Conservation (phyloP, 2,797 vertebrate species). For the Cyclopterus lumpus region DNA sequence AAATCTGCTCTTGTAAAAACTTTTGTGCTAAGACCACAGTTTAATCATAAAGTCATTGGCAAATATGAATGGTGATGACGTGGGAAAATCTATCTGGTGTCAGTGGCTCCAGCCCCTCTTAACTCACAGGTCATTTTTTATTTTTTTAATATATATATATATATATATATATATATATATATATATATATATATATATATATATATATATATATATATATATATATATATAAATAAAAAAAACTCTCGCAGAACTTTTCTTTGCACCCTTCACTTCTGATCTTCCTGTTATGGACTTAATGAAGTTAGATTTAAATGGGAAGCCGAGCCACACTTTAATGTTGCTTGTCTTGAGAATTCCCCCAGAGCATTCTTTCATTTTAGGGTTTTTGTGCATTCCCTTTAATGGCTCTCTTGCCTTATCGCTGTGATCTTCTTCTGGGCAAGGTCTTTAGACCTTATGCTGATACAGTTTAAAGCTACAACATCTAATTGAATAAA, state of each 20-base stretch:
- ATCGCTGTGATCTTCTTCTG: neutral
- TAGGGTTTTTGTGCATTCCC: conserved; percentile 38
- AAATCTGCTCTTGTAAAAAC: too few relatives aligned
- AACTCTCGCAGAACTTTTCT: conserved; percentile 14
- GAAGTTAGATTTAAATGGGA: conserved; percentile 51
- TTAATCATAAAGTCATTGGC: too few relatives aligned
- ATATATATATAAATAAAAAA: too few relatives aligned
- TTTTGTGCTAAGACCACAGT: too few relatives aligned
- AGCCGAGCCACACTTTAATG: conserved; percentile 39
- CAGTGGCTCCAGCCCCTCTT: too few relatives aligned
- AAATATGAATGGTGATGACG: too few relatives aligned
- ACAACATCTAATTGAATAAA: neutral
- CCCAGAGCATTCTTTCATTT: conserved; percentile 38
- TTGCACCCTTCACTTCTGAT: conserved; percentile 20
- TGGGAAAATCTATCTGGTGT: too few relatives aligned
- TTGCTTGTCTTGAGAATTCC: conserved; percentile 26
- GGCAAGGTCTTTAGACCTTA: neutral
- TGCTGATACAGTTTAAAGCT: conserved; percentile 2
- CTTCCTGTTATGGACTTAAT: conserved; percentile 45
- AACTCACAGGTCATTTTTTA: too few relatives aligned
- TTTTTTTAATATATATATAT: too few relatives aligned
- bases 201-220: too few relatives aligned
- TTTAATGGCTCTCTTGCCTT: conserved; percentile 20
- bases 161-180: too few relatives aligned
- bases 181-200: too few relatives aligned